Evolutionary conservation across 2,113 vertebrate genomes (phyloP).

Genomic region (Synodontis membranacea): DNA sequence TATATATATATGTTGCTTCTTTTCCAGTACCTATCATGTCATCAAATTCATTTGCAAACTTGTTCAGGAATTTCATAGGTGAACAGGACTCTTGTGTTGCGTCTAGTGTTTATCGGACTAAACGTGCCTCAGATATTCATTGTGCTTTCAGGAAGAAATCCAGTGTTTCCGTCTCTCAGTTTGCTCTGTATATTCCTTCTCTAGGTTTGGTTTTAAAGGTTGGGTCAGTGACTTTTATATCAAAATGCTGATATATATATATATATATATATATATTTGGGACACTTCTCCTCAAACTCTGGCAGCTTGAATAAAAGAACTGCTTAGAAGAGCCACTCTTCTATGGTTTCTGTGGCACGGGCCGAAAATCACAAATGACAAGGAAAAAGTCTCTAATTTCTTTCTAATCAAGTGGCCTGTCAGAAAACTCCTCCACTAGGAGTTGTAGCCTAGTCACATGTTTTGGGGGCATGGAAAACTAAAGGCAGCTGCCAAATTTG

Average conservation of each 20-base stretch:
- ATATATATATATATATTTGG: no score
- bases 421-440: neutral
- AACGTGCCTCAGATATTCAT: neutral
- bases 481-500: neutral
- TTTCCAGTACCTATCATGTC: constrained; percentile 18
- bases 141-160: neutral
- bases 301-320: neutral
- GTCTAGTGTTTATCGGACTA: neutral
- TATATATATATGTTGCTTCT: constrained; percentile 9
- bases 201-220: neutral
- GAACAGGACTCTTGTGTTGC: neutral
- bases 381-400: neutral
- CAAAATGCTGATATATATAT: neutral
- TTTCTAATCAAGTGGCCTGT: constrained; percentile 1
- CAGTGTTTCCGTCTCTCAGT: neutral
- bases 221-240: neutral
- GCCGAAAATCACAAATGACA: neutral
- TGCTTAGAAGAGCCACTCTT: neutral
- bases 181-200: neutral
- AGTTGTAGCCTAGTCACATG: neutral
- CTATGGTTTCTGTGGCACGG: neutral
- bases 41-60: constrained; percentile 1
- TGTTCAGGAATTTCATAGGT: neutral
- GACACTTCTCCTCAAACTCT: neutral
- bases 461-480: neutral